A percentile compares a stretch with the other conserved stretches of the same genome.
Conservation (phyloP, 2,113 vertebrate genomes). For the Axis porcinus region DNA sequence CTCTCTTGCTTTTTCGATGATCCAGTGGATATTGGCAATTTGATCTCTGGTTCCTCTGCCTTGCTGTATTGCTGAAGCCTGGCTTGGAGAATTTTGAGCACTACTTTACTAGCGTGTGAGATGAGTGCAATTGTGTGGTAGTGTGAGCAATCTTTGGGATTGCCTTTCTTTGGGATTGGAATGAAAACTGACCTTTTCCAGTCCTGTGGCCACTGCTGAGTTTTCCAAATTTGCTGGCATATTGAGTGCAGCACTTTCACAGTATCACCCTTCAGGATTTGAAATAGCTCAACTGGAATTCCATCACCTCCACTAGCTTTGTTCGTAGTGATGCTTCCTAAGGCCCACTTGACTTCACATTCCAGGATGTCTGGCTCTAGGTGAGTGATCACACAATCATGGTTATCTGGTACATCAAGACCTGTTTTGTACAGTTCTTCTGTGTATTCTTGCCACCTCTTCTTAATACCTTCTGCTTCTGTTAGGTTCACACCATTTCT, state of each 20-base stretch:
- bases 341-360: not conserved
- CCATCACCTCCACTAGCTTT: not conserved
- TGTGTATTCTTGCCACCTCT: not conserved
- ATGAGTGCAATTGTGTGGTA: not conserved
- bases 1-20: not conserved
- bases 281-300: not conserved
- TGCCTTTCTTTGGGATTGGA: not conserved
- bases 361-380: not conserved
- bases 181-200: not conserved
- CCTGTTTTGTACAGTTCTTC: not conserved
- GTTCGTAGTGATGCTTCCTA: not conserved
- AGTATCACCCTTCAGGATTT: not conserved
- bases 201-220: not conserved
- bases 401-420: not conserved
- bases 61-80: not conserved
- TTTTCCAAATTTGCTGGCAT: not conserved
- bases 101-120: not conserved
- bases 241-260: not conserved
- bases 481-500: not conserved
- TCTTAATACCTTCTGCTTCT: not conserved
- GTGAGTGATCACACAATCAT: not conserved
- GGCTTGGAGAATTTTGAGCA: not conserved
- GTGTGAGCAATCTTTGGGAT: not conserved
- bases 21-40: not conserved
- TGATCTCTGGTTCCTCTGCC: not conserved